phyloP scores from a whole-genome alignment of 1,140 invertebrate species.

The Papilio polytes region DNA sequence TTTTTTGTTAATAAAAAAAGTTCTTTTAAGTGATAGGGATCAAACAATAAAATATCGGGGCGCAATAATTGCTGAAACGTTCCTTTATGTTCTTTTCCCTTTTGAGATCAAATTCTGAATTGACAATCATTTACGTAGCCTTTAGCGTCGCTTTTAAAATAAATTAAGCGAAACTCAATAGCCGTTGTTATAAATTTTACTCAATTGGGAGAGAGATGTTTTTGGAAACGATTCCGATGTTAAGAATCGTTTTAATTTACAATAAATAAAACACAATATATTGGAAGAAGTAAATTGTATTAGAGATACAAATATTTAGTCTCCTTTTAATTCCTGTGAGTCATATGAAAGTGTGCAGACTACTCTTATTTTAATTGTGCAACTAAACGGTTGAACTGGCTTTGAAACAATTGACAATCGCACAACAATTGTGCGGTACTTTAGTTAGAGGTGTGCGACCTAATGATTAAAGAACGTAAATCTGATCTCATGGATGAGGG shows the following conservation, averaged over 20 bases:
- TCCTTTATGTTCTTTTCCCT: conserved; percentile 22
- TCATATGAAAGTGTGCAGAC: too few relatives aligned
- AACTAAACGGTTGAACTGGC: too few relatives aligned
- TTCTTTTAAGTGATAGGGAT: conserved; percentile 33
- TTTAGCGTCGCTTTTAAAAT: conserved; percentile 11
- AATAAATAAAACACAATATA: not conserved
- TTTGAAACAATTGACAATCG: too few relatives aligned
- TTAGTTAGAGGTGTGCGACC: too few relatives aligned
- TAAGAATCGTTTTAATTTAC: not conserved
- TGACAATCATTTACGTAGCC: conserved; percentile 19
- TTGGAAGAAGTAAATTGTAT: not conserved
- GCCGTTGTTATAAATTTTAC: conserved; percentile 2
- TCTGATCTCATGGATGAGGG: too few relatives aligned
- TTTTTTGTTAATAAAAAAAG: conserved; percentile 18
- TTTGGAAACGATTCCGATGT: not conserved
- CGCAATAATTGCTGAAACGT: conserved; percentile 20
- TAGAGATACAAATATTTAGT: too few relatives aligned
- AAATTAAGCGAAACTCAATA: conserved; percentile 34
- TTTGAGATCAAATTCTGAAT: conserved; percentile 36
- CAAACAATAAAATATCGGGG: conserved; percentile 31
- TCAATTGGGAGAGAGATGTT: not conserved
- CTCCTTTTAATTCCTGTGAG: too few relatives aligned
- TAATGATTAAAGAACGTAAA: too few relatives aligned
- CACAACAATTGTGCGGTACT: too few relatives aligned
- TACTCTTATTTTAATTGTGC: too few relatives aligned